Conservation (phyloP, 2,888 invertebrate genomes). For the Polydrusus pterygomalis region DNA sequence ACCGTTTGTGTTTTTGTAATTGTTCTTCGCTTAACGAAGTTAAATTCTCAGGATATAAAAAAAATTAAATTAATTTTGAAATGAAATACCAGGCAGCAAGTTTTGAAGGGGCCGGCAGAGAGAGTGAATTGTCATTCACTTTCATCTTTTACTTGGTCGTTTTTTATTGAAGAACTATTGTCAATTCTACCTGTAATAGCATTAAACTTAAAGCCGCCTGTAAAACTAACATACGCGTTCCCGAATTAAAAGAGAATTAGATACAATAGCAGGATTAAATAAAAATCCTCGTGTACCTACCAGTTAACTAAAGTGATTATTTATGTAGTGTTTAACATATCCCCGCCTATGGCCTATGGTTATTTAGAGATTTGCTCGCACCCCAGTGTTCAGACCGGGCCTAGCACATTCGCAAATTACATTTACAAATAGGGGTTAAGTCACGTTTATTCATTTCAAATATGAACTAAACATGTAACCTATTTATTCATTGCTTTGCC, state of each 20-base stretch:
- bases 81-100: too few relatives aligned
- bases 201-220: background rate
- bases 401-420: slow-evolving; percentile 69
- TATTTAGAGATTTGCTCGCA: slow-evolving; percentile 51
- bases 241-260: slow-evolving; percentile 29
- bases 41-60: too few relatives aligned
- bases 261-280: slow-evolving; percentile 38
- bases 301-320: slow-evolving; percentile 53
- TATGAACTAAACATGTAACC: slow-evolving; percentile 64
- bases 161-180: too few relatives aligned
- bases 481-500: slow-evolving; percentile 58
- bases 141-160: too few relatives aligned
- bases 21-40: too few relatives aligned
- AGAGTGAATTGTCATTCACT: too few relatives aligned
- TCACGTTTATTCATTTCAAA: slow-evolving; percentile 65
- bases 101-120: too few relatives aligned
- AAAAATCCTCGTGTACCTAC: slow-evolving; percentile 44
- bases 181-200: background rate
- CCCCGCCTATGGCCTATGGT: slow-evolving; percentile 55
- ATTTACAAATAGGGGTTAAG: slow-evolving; percentile 71
- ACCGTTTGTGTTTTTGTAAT: too few relatives aligned
- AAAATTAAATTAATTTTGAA: too few relatives aligned
- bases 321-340: slow-evolving; percentile 42
- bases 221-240: slow-evolving; percentile 2
- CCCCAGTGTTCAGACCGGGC: slow-evolving; percentile 57